phyloP scores from a whole-genome alignment of 2,888 invertebrate species.

The Uropetala carovei region DNA sequence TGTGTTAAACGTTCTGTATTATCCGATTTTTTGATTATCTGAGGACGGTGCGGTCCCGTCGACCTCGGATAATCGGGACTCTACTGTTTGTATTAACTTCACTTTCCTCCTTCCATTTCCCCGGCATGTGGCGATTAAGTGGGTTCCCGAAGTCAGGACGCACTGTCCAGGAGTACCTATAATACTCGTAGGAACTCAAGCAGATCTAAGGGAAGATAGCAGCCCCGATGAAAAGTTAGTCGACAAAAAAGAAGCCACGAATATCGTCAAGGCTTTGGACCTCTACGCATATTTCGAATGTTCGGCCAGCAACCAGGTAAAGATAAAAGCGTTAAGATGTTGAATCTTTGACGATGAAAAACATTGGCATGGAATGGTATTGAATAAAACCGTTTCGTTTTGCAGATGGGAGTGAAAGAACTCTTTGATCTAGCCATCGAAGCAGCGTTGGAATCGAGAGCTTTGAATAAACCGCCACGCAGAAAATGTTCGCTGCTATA shows the following conservation, averaged over 20 bases:
- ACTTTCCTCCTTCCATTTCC: not conserved
- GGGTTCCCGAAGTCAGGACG: slow-evolving; percentile 77
- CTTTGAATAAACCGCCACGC: not conserved
- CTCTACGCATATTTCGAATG: slow-evolving; percentile 35
- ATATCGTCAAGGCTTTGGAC: slow-evolving; percentile 33
- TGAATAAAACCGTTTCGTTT: not conserved
- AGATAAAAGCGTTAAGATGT: not conserved
- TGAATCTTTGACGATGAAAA: not conserved
- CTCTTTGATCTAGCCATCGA: slow-evolving; percentile 41
- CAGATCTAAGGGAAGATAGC: slow-evolving; percentile 74
- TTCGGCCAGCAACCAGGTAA: slow-evolving; percentile 9
- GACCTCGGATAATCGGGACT: no score
- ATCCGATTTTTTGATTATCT: no score
- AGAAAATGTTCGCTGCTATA: not conserved
- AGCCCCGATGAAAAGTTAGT: slow-evolving; percentile 7
- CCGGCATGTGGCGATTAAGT: slow-evolving; percentile 68
- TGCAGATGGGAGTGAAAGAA: slow-evolving; percentile 39
- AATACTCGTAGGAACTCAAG: slow-evolving; percentile 77
- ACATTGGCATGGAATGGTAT: not conserved
- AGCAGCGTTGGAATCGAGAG: slow-evolving; percentile 51
- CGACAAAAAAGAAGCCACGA: slow-evolving; percentile 29
- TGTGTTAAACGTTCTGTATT: no score
- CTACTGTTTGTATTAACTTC: not conserved
- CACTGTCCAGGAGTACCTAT: slow-evolving; percentile 72
- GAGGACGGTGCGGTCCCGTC: no score